Conservation (phyloP, 2,888 invertebrate species). For the Cybosia mesomella region DNA sequence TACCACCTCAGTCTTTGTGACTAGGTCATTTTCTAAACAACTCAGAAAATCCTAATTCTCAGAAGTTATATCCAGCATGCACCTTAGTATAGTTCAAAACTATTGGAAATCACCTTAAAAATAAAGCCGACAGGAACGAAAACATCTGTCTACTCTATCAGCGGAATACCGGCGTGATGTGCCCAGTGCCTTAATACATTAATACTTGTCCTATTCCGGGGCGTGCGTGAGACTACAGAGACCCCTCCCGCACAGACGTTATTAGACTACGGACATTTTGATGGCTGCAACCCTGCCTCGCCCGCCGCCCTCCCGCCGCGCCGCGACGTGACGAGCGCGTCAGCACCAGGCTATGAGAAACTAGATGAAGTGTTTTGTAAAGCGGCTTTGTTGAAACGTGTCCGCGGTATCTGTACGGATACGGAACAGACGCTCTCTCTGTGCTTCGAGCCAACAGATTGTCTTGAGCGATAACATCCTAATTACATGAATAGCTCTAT, state of each 20-base stretch:
- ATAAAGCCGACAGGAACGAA: background rate
- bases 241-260: constrained; percentile 3
- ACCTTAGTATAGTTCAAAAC: background rate
- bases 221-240: background rate
- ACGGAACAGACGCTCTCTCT: no score
- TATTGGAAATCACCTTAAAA: background rate
- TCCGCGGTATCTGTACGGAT: no score
- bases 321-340: no score
- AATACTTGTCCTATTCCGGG: background rate
- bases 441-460: background rate
- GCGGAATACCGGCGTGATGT: background rate
- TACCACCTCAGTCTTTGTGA: no score
- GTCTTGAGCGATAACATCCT: background rate
- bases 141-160: background rate
- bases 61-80: background rate
- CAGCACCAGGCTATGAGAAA: background rate
- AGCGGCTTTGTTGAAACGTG: no score
- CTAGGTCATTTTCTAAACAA: no score
- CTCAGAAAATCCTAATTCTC: no score
- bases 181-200: background rate
- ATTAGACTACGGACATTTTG: background rate
- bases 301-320: background rate
- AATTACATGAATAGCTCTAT: no score
- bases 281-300: background rate
- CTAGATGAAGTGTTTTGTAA: no score